Percentiles rank a stretch among this genome's conserved stretches.
These are phyloP conservation scores for Caracal caracal DNA, from an alignment of 2,113 vertebrate species.

Conservation along the genomic window DNA sequence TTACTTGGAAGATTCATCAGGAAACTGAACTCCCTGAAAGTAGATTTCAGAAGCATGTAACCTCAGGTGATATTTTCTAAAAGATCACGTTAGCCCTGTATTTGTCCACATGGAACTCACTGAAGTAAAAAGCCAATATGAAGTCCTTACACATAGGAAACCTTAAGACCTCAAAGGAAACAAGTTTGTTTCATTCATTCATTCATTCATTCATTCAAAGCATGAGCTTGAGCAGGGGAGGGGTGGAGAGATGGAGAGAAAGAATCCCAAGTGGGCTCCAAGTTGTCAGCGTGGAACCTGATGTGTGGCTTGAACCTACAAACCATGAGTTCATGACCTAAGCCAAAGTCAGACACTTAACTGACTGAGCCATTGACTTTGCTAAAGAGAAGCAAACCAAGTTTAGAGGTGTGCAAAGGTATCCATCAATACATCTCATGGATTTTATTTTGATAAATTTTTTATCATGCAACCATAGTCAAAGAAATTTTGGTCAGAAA, in stretches of 20 bases:
- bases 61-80: neutral
- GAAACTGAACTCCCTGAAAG: neutral
- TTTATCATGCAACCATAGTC: neutral
- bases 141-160: neutral
- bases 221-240: too few relatives aligned
- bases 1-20: neutral
- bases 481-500: neutral
- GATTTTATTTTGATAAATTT: neutral
- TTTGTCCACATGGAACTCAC: neutral
- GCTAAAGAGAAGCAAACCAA: neutral
- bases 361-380: too few relatives aligned
- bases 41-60: neutral
- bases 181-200: neutral
- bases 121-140: neutral
- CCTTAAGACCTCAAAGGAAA: neutral
- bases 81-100: neutral
- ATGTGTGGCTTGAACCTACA: too few relatives aligned
- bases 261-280: too few relatives aligned
- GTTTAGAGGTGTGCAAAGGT: neutral
- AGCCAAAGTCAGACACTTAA: too few relatives aligned
- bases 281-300: too few relatives aligned
- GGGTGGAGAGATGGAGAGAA: too few relatives aligned
- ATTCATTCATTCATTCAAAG: too few relatives aligned
- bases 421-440: neutral
- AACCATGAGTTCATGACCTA: too few relatives aligned